Evolutionary conservation across 2,797 vertebrate genomes (phyloP), one percentile per base, ranked within the genome.

Genomic region (Naso thynnoides): DNA sequence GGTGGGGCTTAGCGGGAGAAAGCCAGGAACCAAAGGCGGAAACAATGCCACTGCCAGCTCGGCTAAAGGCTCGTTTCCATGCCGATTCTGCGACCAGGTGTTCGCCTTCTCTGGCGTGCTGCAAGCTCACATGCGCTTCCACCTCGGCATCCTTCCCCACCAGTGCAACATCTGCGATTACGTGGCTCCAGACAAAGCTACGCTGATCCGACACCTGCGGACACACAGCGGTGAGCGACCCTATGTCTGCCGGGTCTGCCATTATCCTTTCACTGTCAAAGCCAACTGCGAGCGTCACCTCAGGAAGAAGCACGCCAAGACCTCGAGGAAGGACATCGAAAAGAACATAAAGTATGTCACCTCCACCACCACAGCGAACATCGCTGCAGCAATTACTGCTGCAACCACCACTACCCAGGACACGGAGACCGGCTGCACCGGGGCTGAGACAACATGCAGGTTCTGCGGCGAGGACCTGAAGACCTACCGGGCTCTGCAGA

Each of bases 261-360:
- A 97, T 85, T 99, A 99, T 76, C 97, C 98, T 0, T 99, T 99
- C 93, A 99, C 98, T 0, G 98, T 99, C 86, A 99, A 99, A 86
- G 98, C 98, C 86, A 99, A 99, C 88, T 99, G 98, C 0, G 98
- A 99, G 92, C 96, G 98, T 68, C 98, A 99, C 88, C 93, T 99
- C 82, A 94, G 97, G 58, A 99, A 99, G 93, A 99, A 99, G 87
- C 98, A 99, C 90, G 95, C 95, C 88, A 98, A 98, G 90, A 95
- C 95, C n/a, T 97, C 96, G 0, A 92, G 98, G 57, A 98, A 98
- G 87, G 98, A 99, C 69, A 99, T 99, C 0, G 98, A 99, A 90
- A 98, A 97, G 75, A 97, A 98, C 88, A 99, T 99, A 0, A 97
- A 99, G 53, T 98, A 98, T 0, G 94, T 98, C 60, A 95, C 95